Evolutionary conservation across 2,113 vertebrate species (phyloP).

Genomic region (Geothlypis trichas): DNA sequence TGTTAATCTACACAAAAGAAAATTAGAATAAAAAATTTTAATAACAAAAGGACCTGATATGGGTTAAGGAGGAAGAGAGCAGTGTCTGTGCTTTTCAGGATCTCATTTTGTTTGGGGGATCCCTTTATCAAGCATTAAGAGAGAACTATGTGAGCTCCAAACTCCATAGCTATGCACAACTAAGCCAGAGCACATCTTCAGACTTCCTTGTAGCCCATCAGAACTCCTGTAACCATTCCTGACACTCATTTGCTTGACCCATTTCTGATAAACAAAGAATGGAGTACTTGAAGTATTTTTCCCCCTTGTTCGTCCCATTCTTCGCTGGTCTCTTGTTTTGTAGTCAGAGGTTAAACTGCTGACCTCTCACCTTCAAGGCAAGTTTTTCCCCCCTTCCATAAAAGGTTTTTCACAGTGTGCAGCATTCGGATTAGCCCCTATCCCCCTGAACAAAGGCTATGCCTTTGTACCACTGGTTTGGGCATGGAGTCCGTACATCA

Average conservation of each 20-base stretch:
- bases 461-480: slow-evolving; percentile 84
- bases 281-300: slow-evolving; percentile 64
- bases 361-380: slow-evolving; percentile 89
- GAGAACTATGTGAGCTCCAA: background rate
- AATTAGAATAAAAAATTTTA: background rate
- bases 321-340: slow-evolving; percentile 75
- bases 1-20: background rate
- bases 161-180: background rate
- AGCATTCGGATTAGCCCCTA: slow-evolving; percentile 87
- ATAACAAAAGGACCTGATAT: background rate
- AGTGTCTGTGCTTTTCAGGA: background rate
- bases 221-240: slow-evolving; percentile 51
- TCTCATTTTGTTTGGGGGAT: background rate
- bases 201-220: background rate
- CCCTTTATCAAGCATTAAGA: background rate
- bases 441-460: slow-evolving; percentile 87
- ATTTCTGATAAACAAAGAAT: slow-evolving; percentile 71
- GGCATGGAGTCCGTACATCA: slow-evolving; percentile 80
- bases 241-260: slow-evolving; percentile 72
- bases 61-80: background rate
- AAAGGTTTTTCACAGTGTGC: slow-evolving; percentile 91
- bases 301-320: slow-evolving; percentile 61
- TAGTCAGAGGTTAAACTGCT: slow-evolving; percentile 96
- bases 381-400: slow-evolving; percentile 78
- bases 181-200: background rate